Evolutionary conservation across 2,113 vertebrate genomes (phyloP).

Genomic region (Chaetodon auriga): DNA sequence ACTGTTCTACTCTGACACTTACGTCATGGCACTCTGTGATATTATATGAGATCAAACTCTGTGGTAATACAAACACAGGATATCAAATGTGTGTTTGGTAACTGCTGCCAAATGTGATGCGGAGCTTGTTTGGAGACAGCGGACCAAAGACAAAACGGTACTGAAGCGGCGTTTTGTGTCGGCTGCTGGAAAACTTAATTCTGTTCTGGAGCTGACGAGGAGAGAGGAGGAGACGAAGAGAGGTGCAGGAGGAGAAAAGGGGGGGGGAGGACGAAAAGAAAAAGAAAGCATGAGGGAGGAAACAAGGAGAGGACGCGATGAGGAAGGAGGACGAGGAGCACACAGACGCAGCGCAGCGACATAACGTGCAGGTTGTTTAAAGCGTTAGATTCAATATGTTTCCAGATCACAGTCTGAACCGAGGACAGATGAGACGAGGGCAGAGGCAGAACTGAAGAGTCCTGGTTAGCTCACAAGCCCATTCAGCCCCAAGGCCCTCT

Average conservation of each 20-base stretch:
- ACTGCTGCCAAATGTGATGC: slow-evolving; percentile 44
- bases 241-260: neutral
- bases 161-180: neutral
- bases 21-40: slow-evolving; percentile 31
- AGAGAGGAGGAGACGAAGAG: neutral
- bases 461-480: slow-evolving; percentile 8
- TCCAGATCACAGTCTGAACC: neutral
- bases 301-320: neutral
- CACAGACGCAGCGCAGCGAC: no score
- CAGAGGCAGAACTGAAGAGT: neutral
- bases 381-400: neutral
- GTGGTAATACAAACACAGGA: slow-evolving; percentile 27
- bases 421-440: neutral
- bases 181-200: neutral
- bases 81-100: slow-evolving; percentile 28
- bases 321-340: neutral
- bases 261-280: neutral
- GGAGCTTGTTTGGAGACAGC: neutral
- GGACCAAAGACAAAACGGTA: neutral
- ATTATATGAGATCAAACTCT: slow-evolving; percentile 45
- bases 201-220: no score
- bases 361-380: neutral
- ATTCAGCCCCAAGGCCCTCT: slow-evolving; percentile 45
- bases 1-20: slow-evolving; percentile 29
- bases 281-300: no score